Percentiles rank a stretch among this genome's conserved stretches.
These are phyloP conservation scores for Pseudomyrmex cubaensis DNA, from an alignment of 1,140 invertebrate genomes.

Conservation along the genomic window DNA sequence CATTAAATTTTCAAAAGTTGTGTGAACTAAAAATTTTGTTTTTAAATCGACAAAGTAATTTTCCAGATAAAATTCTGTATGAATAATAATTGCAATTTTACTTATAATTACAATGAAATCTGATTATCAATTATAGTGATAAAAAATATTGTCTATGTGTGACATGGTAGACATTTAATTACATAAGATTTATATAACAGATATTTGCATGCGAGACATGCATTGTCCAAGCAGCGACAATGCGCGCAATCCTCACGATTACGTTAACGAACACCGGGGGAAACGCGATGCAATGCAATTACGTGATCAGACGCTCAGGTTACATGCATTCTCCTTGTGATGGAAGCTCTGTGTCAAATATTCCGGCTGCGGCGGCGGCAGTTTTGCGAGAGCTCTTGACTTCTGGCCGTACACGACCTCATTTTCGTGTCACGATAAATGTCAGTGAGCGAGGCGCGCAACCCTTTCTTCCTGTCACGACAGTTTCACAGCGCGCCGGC, in stretches of 20 bases:
- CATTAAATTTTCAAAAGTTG: no score
- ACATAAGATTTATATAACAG: slow-evolving; percentile 38
- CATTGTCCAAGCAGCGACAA: slow-evolving; percentile 9
- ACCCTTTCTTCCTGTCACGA: slow-evolving; percentile 54
- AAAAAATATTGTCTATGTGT: neutral
- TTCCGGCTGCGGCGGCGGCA: neutral
- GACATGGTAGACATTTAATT: neutral
- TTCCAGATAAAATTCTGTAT: no score
- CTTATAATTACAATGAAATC: neutral
- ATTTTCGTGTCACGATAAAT: slow-evolving; percentile 58
- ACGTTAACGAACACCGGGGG: slow-evolving; percentile 29
- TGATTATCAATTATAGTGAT: slow-evolving; percentile 11
- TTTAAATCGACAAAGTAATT: no score
- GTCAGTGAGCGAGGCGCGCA: slow-evolving; percentile 44
- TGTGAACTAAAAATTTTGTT: no score
- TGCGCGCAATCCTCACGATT: slow-evolving; percentile 45
- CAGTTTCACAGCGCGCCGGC: slow-evolving; percentile 31
- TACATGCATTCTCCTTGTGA: slow-evolving; percentile 31
- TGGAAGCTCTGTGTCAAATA: slow-evolving; percentile 28
- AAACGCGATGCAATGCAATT: slow-evolving; percentile 36
- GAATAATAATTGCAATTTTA: neutral
- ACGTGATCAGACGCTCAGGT: slow-evolving; percentile 37
- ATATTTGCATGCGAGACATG: slow-evolving; percentile 21
- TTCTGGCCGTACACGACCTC: slow-evolving; percentile 52
- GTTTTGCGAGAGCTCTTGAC: slow-evolving; percentile 45